Evolutionary conservation across 2,888 invertebrate species (phyloP), one percentile per base, ranked within the genome.

Genomic region (Eilema caniola): DNA sequence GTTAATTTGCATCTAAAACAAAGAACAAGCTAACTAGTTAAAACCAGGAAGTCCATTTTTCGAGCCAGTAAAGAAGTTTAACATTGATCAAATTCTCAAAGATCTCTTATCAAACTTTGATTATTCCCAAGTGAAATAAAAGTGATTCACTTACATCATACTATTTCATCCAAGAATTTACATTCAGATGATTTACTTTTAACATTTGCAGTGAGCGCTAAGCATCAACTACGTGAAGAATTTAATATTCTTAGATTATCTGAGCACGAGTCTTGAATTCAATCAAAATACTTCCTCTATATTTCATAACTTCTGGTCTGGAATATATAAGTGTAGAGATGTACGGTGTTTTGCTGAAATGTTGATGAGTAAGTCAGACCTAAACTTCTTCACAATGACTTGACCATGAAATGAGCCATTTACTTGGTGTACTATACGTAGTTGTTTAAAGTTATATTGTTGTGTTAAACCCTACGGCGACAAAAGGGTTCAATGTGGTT

Each of bases 241-340:
- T 78, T 78, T 71, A 70, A 75, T 71, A 70, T 71, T 73, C 63
- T 68, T 65, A 72, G 62, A 77, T 74, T 66, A 53, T 53, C 41
- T 33, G 62, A 14, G 61, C 16, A 56, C 53, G 67, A 56, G 67
- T 25, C 23, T 3, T 56, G 62, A 62, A 67, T 67, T 53, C 53
- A 53, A 53, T 53, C 56, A 62, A 67, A 31, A 62, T 67, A 62
- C n/a, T 4, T 53, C 24, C 53, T 56, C 3, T 53, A 33, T 62
- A 62, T 62, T 33, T 62, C 10, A 16, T 37, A 37, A 37, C 62
- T 10, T 62, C 14, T 37, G 23, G 16, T 24, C 20, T 20, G 24
- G 37, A 10, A 37, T 33, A 7, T 20, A 24, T 41, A n/a, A n/a
- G 53, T n/a, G 4, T 41, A 41, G 41, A 41, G 4, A 41, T 41